Evolutionary conservation across 2,113 vertebrate genomes (phyloP), one percentile per base, ranked within the genome.

Genomic region (Gnathonemus echidnorhynchus): DNA sequence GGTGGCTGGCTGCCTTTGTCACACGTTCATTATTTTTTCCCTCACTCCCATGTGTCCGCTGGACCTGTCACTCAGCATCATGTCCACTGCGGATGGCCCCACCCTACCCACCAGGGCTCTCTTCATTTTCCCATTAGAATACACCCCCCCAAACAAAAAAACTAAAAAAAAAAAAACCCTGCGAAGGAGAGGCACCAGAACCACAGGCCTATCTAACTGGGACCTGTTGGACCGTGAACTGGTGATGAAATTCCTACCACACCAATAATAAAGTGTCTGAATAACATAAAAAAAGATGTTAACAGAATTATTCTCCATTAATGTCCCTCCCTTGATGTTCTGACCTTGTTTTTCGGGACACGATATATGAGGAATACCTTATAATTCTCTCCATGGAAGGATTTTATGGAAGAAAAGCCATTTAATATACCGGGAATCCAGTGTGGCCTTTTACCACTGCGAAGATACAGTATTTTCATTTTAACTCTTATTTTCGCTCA

Each of bases 1-100:
- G 95, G 94, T 95, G 93, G 93, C 91, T 66, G 92, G 91, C 91
- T 49, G 53, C 39, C 53, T 74, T 80, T 27, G 80, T 19, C 46
- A 45, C 3, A 66, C 49, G 8, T 31, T 86, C 42, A 74, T 89
- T 31, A 42, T 84, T 62, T 35, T 83, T 3, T 48, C 9, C 15
- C 6, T 24, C 39, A 24, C 13, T 46, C 21, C 45, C 39, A 83
- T 48, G 24, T 66, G 83, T 27, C 46, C 56, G 46, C 45, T 27
- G 27, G 45, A 89, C 11, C 39, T 48, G 39, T 42, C n/a, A 31
- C 46, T 48, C 74, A 80, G 27, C 10, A 80, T 80, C 35, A 42
- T 42, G 74, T 42, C 74, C 74, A 80, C 35, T 27, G 74, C 35
- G 5, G 31, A 80, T 42, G 74, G 15, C 74, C 15, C 31, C 35